Conservation (phyloP, 2,888 invertebrate genomes). For the Volucella inflata region DNA sequence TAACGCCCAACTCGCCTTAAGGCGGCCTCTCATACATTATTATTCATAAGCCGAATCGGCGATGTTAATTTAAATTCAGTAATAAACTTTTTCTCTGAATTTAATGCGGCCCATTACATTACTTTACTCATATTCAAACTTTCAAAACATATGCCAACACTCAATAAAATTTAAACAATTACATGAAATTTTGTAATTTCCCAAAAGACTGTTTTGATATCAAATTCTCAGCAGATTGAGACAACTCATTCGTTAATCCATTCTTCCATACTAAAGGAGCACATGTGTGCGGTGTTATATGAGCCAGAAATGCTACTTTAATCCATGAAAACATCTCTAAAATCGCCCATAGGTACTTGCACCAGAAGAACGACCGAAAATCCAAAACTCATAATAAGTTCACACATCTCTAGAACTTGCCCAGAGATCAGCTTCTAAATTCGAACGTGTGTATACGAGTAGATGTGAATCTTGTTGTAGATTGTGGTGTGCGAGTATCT, state of each 20-base stretch:
- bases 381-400: slow-evolving; percentile 69
- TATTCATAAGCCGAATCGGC: too few relatives aligned
- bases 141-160: slow-evolving; percentile 32
- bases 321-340: slow-evolving; percentile 60
- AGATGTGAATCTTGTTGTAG: too few relatives aligned
- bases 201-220: slow-evolving; percentile 61
- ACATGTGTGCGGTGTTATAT: slow-evolving; percentile 3
- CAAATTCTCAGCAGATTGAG: slow-evolving; percentile 55
- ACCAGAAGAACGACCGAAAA: slow-evolving; percentile 7
- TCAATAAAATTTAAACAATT: slow-evolving; percentile 52
- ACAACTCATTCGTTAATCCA: slow-evolving; percentile 37
- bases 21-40: too few relatives aligned
- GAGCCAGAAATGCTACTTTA: slow-evolving; percentile 68
- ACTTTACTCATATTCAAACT: not conserved
- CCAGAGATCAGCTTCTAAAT: slow-evolving; percentile 45
- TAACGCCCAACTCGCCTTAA: too few relatives aligned
- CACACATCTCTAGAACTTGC: slow-evolving; percentile 45
- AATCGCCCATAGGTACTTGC: slow-evolving; percentile 53
- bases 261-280: not conserved
- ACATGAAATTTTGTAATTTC: slow-evolving; percentile 59
- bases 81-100: not conserved
- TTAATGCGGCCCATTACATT: not conserved
- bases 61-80: too few relatives aligned
- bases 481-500: too few relatives aligned
- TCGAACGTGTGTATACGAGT: not conserved